phyloP scores from a whole-genome alignment of 2,888 invertebrate genomes.

The Stomorhina lunata region DNA sequence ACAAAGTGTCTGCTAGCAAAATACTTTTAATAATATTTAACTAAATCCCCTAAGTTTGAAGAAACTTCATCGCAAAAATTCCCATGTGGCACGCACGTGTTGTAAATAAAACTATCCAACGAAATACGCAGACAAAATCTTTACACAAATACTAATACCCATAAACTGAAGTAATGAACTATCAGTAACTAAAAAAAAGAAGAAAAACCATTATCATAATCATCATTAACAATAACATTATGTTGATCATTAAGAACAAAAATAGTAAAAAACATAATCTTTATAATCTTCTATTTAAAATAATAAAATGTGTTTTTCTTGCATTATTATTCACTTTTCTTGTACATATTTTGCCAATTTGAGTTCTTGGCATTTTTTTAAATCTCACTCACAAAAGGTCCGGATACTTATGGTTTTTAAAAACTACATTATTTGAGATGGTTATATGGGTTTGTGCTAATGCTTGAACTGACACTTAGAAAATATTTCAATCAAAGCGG shows the following conservation, averaged over 20 bases:
- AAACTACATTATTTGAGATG: too few species aligned
- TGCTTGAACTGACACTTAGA: too few species aligned
- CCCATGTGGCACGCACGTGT: conserved; percentile 50
- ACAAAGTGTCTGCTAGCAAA: neutral
- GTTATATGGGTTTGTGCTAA: too few species aligned
- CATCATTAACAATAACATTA: too few species aligned
- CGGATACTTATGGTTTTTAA: neutral
- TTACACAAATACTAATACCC: too few species aligned
- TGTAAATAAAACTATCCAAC: conserved; percentile 4
- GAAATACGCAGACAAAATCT: neutral
- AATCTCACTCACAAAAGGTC: neutral
- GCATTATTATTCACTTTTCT: too few species aligned
- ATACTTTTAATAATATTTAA: neutral
- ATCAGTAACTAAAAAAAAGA: neutral
- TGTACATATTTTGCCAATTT: conserved; percentile 32
- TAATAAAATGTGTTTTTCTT: too few species aligned
- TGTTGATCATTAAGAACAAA: conserved; percentile 1
- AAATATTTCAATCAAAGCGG: too few species aligned
- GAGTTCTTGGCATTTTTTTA: neutral
- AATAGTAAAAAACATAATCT: too few species aligned
- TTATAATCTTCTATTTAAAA: too few species aligned
- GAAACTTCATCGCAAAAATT: neutral
- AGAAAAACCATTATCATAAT: conserved; percentile 7
- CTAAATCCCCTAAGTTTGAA: neutral
- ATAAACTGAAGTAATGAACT: too few species aligned